Conservation (phyloP, 2,113 vertebrate genomes). For the Ciconia maguari region DNA sequence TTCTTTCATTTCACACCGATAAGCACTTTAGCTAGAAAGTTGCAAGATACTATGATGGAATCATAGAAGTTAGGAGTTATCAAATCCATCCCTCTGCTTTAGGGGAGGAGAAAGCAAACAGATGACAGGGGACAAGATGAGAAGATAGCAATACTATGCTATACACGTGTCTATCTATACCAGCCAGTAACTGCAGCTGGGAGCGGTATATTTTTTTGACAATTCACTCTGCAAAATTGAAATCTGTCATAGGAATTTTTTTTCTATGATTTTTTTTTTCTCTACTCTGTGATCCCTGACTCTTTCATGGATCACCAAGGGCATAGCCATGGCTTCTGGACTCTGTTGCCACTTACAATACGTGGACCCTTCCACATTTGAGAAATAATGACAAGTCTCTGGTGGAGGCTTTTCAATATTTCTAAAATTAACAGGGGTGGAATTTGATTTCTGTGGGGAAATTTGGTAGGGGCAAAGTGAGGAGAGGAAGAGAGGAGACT, state of each 20-base stretch:
- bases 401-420: background rate
- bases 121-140: background rate
- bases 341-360: background rate
- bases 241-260: background rate
- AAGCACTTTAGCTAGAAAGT: background rate
- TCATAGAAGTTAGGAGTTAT: background rate
- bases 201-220: background rate
- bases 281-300: background rate
- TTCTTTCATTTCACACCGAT: background rate
- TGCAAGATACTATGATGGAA: background rate
- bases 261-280: background rate
- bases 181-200: background rate
- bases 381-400: background rate
- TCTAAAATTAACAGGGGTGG: background rate
- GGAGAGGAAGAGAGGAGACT: background rate
- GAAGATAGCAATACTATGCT: background rate
- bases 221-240: background rate
- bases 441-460: background rate
- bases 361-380: fast-evolving
- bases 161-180: background rate
- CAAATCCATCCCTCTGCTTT: background rate
- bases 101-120: background rate
- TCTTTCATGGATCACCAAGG: background rate
- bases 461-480: background rate
- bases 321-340: background rate